Conservation (phyloP, 2,113 vertebrate species). For the Thalassarche chlororhynchos region DNA sequence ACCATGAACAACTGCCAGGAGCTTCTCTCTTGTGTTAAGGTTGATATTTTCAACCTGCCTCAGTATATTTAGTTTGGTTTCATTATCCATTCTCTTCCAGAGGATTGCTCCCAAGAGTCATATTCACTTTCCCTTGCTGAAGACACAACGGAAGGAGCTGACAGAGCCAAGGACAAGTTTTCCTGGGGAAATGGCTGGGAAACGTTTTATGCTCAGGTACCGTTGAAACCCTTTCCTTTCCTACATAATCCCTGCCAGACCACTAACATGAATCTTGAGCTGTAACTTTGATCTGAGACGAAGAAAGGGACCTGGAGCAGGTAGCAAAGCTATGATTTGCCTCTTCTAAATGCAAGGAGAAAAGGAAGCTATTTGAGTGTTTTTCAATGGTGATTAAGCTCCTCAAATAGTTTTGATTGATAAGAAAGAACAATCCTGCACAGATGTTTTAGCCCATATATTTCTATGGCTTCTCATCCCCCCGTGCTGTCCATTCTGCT, state of each 20-base stretch:
- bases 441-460: background rate
- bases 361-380: background rate
- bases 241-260: background rate
- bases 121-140: background rate
- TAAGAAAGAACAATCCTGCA: background rate
- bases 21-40: background rate
- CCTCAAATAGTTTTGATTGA: background rate
- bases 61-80: background rate
- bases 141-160: background rate
- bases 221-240: background rate
- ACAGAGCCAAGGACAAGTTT: background rate
- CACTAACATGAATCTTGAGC: background rate
- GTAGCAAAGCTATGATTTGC: background rate
- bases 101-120: background rate
- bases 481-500: background rate
- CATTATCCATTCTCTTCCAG: background rate
- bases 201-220: constrained; percentile 36
- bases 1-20: background rate
- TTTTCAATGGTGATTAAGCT: background rate
- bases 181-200: background rate
- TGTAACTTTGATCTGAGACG: background rate
- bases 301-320: background rate
- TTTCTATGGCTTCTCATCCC: background rate
- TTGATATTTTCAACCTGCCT: background rate
- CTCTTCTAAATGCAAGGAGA: background rate